Evolutionary conservation across 2,797 vertebrate genomes (phyloP).

Genomic region (Gymnoscopelus microlampas): DNA sequence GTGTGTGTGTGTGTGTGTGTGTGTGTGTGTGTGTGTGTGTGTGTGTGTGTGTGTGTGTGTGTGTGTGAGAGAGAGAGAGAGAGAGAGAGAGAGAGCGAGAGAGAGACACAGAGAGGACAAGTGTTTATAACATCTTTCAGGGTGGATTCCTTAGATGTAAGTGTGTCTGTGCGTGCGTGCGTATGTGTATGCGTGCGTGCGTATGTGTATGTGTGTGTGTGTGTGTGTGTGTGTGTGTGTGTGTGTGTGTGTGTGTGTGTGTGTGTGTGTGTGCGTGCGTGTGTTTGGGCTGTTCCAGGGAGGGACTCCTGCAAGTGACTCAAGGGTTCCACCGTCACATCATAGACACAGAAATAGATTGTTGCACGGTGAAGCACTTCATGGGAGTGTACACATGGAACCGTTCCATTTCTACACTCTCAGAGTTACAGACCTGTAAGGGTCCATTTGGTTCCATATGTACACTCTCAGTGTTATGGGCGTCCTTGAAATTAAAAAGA

Average conservation of each 20-base stretch:
- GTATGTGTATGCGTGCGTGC: constrained; percentile 1
- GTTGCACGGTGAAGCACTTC: too few relatives aligned
- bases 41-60: constrained; percentile 7
- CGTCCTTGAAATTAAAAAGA: too few relatives aligned
- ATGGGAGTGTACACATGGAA: too few relatives aligned
- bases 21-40: constrained; percentile 70
- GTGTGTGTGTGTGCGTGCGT: constrained; percentile 10
- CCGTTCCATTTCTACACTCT: too few relatives aligned
- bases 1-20: constrained; percentile 57
- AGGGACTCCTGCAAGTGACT: constrained; percentile 60
- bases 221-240: constrained; percentile 33
- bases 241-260: constrained; percentile 16
- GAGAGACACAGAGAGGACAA: too few relatives aligned
- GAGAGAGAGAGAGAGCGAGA: too few relatives aligned
- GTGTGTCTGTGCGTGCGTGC: constrained; percentile 72
- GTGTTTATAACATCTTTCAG: constrained; percentile 39
- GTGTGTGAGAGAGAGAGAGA: constrained; percentile 24
- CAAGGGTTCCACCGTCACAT: constrained; percentile 59
- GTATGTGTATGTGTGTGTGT: constrained; percentile 31
- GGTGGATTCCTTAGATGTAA: constrained; percentile 69
- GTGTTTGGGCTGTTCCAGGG: constrained; percentile 16
- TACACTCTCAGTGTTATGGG: too few relatives aligned
- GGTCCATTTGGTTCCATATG: too few relatives aligned
- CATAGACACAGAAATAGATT: neutral
- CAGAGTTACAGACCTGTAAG: too few relatives aligned